Percentiles rank a stretch among this genome's conserved stretches.
Evolutionary conservation across 2,113 vertebrate genomes (phyloP).

Genomic region (Halichoerus grypus): DNA sequence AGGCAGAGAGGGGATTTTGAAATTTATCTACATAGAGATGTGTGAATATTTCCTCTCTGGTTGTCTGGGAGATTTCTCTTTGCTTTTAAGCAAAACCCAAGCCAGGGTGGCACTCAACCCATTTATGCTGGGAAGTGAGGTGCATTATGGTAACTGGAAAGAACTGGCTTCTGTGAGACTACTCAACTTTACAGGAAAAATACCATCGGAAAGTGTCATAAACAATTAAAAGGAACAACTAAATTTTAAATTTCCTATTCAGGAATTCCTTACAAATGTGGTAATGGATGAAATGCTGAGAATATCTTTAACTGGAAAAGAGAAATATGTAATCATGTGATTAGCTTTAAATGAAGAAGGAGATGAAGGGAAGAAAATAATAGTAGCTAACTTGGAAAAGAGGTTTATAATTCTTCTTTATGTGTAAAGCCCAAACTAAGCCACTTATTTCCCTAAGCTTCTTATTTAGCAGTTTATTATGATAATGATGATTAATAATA

Average conservation of each 20-base stretch:
- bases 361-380: slow-evolving; percentile 17
- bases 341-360: not conserved
- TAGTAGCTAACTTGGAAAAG: not conserved
- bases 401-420: not conserved
- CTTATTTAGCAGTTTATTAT: too few relatives aligned
- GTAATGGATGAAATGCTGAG: not conserved
- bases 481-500: not conserved
- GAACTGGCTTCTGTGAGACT: not conserved
- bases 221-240: slow-evolving; percentile 9
- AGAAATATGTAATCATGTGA: not conserved
- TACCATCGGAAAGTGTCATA: not conserved
- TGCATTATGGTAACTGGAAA: slow-evolving; percentile 33
- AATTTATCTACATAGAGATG: not conserved
- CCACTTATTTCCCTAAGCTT: not conserved
- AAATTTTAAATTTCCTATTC: slow-evolving; percentile 21
- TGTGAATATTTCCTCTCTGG: not conserved
- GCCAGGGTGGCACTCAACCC: slow-evolving; percentile 6
- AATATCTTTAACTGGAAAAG: not conserved
- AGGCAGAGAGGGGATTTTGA: not conserved
- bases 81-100: slow-evolving; percentile 70
- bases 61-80: not conserved
- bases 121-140: slow-evolving; percentile 58
- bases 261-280: slow-evolving; percentile 4
- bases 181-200: slow-evolving; percentile 47
- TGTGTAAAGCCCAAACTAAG: not conserved